These are phyloP conservation scores for Babylonia areolata DNA, from an alignment of 1,140 invertebrate species.

Conservation along the genomic window DNA sequence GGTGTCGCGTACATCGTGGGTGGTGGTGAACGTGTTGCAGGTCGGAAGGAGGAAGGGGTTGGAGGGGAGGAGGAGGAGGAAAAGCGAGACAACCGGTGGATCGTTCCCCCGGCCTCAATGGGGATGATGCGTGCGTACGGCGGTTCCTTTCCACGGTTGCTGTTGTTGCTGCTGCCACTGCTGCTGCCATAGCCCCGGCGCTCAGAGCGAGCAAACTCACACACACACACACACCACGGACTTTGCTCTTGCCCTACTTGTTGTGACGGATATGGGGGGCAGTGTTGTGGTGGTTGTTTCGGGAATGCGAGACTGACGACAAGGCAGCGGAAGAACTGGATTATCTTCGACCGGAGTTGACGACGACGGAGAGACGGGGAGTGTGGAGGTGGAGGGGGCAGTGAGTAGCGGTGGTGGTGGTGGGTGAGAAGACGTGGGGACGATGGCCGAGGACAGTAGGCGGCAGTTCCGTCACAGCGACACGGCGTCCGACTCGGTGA, in stretches of 20 bases:
- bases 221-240: not conserved
- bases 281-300: not conserved
- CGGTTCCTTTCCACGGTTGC: not conserved
- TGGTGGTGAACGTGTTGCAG: not conserved
- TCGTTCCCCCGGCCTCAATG: not conserved
- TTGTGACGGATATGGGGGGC: not conserved
- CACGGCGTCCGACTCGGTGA: constrained; percentile 53
- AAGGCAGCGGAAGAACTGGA: not conserved
- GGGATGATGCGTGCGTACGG: not conserved
- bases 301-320: not conserved
- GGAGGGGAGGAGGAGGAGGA: not conserved
- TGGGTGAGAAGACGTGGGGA: not conserved
- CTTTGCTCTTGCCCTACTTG: not conserved
- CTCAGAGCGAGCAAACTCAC: not conserved
- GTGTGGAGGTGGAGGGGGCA: not conserved
- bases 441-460: constrained; percentile 30
- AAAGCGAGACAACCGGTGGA: not conserved
- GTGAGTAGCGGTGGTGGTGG: not conserved
- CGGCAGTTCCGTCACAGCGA: constrained; percentile 57
- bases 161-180: not conserved
- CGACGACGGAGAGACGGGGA: not conserved
- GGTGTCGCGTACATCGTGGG: not conserved
- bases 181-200: not conserved
- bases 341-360: not conserved
- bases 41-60: not conserved